Base-by-base conservation (phyloP, 1,140 invertebrate genomes). In the Homarus americanus region DNA sequence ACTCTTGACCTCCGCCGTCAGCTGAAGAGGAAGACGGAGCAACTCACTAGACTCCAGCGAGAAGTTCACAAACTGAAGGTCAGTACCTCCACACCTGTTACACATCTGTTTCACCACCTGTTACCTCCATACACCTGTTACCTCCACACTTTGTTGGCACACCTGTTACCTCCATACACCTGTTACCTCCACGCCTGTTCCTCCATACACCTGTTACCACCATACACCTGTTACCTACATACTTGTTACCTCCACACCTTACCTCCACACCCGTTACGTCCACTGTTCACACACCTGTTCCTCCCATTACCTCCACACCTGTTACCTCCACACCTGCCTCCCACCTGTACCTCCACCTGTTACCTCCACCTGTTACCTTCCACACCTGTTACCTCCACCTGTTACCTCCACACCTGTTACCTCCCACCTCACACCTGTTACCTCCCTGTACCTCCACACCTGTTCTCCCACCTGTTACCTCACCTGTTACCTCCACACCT, bases 1-100 rank as follows among this genome's bases (percentile, higher is more conserved):
- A 87, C 94, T 72, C 84, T 93, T 4, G 93, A 94, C 72, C 92
- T 94, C 17, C 93, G 93, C 36, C 94, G 94, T 34, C 93, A 94
- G 49, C 92, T 95, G 34, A 93, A 94, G 79, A 92, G 83, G 32
- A 94, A 94, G 82, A 95, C 95, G 63, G 93, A 94, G 79, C 94
- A 95, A 91, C 93, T 95, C 28, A 66, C 94, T 7, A 94, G 94
- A 92, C 93, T 96, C n/a, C 95, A 95, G 93, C 94, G 95, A 24
- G 96, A 96, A 93, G 94, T 96, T 63, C 95, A 96, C 93, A 96
- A 96, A 93, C 93, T 96, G 10, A 96, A 95, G 94, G 96, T 96
- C 93, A 94, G 93, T 93, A 32, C 34, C 38, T 1, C 49, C 44
- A n/a, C n/a, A n/a, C 58, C 24, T 41, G 20, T 20, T 40, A 36